Evolutionary conservation across 2,113 vertebrate genomes (phyloP).

Genomic region (Sylvietta virens): DNA sequence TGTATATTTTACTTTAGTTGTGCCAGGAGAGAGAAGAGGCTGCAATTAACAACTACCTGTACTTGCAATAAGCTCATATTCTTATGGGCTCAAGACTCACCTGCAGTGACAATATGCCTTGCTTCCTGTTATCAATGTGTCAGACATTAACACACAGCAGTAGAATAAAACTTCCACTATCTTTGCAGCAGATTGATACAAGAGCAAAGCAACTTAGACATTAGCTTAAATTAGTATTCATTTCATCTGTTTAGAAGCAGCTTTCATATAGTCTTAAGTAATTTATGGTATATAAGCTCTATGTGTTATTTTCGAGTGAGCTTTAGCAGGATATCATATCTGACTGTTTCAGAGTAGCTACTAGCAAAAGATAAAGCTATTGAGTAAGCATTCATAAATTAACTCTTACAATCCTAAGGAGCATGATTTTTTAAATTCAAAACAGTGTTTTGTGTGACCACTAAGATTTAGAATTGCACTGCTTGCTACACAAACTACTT

Average conservation of each 20-base stretch:
- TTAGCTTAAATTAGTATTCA: not conserved
- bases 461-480: not conserved
- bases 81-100: accelerated
- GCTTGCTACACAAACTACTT: not conserved
- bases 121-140: not conserved
- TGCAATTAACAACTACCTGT: not conserved
- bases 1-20: not conserved
- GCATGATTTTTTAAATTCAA: not conserved
- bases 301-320: not conserved
- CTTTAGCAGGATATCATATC: not conserved
- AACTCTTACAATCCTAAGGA: not conserved
- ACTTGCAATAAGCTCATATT: not conserved
- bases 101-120: not conserved
- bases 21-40: not conserved
- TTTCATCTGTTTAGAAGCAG: not conserved
- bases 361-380: not conserved
- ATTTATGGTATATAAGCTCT: not conserved
- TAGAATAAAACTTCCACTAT: not conserved
- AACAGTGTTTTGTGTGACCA: not conserved
- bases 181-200: not conserved
- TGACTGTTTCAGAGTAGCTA: not conserved
- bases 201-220: not conserved
- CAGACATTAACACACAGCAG: not conserved
- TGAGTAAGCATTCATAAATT: not conserved
- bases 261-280: not conserved